Conservation (phyloP, 2,888 invertebrate genomes). For the Myopa testacea region DNA sequence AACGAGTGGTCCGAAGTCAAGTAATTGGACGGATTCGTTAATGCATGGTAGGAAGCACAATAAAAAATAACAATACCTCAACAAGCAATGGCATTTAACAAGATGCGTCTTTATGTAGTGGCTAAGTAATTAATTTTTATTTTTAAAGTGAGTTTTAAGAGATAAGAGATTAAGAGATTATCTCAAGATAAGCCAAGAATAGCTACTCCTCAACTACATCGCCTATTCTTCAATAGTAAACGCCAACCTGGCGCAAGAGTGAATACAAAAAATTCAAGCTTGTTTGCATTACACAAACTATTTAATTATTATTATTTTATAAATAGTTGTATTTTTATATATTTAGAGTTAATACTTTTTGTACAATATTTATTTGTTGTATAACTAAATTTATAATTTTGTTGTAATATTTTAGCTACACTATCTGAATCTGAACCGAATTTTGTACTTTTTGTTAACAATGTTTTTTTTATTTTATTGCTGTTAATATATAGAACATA, state of each 20-base stretch:
- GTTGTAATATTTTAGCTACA: conserved; percentile 32
- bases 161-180: no score
- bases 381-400: conserved; percentile 36
- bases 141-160: not conserved
- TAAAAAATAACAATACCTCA: conserved; percentile 51
- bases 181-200: no score
- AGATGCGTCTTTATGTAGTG: conserved; percentile 61
- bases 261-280: conserved; percentile 97
- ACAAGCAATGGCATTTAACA: conserved; percentile 53
- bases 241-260: conserved; percentile 90
- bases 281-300: conserved; percentile 79
- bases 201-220: no score
- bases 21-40: conserved; percentile 79
- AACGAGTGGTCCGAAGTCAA: conserved; percentile 70
- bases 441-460: no score
- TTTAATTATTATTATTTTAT: conserved; percentile 51
- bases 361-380: conserved; percentile 38
- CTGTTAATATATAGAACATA: no score
- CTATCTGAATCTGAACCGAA: conserved; percentile 38
- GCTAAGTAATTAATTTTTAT: conserved; percentile 47
- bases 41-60: conserved; percentile 68
- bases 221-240: conserved; percentile 71
- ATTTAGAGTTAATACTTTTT: conserved; percentile 37
- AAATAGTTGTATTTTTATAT: conserved; percentile 30
- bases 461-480: no score